Percentiles rank a stretch among this genome's conserved stretches.
Conservation (phyloP, 2,113 vertebrate genomes). For the Peromyscus californicus region DNA sequence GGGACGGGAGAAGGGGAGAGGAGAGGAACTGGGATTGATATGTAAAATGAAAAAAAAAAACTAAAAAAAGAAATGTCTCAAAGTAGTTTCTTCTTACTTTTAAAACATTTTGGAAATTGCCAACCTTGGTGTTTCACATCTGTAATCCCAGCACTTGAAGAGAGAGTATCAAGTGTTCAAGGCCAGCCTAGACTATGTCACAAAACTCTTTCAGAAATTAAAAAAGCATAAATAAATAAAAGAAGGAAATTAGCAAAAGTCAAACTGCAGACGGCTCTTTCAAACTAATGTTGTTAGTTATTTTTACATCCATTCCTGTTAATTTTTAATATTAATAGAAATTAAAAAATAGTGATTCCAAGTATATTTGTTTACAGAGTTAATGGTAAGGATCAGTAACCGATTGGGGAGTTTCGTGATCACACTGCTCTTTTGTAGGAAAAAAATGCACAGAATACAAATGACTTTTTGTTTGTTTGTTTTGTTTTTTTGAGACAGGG, state of each 20-base stretch:
- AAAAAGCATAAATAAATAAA: background rate
- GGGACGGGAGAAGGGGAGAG: too few species aligned
- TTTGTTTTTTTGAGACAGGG: background rate
- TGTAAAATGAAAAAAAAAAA: too few species aligned
- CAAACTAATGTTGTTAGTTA: background rate
- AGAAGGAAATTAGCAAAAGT: background rate
- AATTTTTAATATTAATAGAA: background rate
- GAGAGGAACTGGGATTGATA: too few species aligned
- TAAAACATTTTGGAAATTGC: background rate
- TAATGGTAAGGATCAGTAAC: background rate
- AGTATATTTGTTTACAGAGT: background rate
- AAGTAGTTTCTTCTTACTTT: background rate
- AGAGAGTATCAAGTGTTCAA: background rate
- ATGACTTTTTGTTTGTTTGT: background rate
- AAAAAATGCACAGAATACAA: background rate
- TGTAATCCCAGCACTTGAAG: background rate
- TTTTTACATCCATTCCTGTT: background rate
- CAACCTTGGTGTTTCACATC: too few species aligned
- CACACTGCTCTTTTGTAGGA: background rate
- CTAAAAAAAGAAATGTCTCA: background rate
- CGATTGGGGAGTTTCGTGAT: background rate
- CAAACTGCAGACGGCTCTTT: background rate
- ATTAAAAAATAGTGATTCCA: background rate
- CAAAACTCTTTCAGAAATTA: background rate
- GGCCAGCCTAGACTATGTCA: background rate